Conservation (phyloP, 2,888 invertebrate genomes). For the Charanyca ferruginea region DNA sequence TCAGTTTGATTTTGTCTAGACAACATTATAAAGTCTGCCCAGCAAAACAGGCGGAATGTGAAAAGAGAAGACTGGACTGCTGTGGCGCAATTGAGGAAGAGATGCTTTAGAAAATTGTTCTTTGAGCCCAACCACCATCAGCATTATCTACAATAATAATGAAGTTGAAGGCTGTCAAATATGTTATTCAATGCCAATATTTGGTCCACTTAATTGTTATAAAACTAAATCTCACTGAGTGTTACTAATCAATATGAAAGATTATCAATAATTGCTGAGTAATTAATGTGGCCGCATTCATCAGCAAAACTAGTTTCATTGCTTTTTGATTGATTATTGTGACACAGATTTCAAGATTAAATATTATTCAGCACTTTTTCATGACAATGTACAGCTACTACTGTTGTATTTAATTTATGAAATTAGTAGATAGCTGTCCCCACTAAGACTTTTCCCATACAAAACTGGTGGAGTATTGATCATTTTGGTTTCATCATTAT, state of each 20-base stretch:
- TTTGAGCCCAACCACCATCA: background rate
- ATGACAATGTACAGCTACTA: background rate
- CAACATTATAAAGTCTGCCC: too few species aligned
- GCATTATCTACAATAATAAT: slow-evolving; percentile 24
- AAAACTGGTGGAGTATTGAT: too few species aligned
- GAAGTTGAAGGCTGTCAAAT: background rate
- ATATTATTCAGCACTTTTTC: slow-evolving; percentile 24
- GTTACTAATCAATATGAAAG: background rate
- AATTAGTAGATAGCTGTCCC: too few species aligned
- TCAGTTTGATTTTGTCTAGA: too few species aligned
- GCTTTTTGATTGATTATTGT: slow-evolving; percentile 26
- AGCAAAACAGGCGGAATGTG: too few species aligned
- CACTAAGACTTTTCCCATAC: too few species aligned
- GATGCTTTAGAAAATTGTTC: background rate
- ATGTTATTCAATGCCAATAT: background rate
- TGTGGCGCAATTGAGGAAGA: too few species aligned
- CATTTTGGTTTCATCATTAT: too few species aligned
- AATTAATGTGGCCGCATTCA: slow-evolving; percentile 16
- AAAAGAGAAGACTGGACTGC: too few species aligned
- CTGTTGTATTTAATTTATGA: too few species aligned
- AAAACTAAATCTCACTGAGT: background rate
- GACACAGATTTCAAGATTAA: slow-evolving; percentile 27
- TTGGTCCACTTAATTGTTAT: too few species aligned
- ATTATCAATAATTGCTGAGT: slow-evolving; percentile 11
- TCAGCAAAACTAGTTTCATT: slow-evolving; percentile 34